phyloP scores from a whole-genome alignment of 1,140 invertebrate species.

The Grapholita molesta region DNA sequence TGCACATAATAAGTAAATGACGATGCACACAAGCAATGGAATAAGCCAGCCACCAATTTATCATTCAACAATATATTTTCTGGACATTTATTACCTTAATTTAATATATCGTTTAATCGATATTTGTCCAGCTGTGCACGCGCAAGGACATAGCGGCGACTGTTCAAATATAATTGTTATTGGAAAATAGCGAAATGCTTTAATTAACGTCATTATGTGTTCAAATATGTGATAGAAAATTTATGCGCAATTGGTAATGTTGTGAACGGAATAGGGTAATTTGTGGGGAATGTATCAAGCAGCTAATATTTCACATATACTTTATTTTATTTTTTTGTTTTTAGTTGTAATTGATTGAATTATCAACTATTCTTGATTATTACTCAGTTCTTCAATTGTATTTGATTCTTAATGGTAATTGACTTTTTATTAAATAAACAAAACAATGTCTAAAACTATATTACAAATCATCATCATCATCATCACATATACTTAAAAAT shows the following conservation, averaged over 20 bases:
- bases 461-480: too few relatives aligned
- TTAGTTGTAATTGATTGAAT: too few relatives aligned
- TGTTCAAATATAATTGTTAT: slow-evolving; percentile 5
- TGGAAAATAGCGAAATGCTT: slow-evolving; percentile 11
- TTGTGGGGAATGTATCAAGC: background rate
- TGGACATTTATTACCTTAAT: slow-evolving; percentile 11
- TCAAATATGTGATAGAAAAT: background rate
- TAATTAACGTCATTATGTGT: slow-evolving; percentile 17
- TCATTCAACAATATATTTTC: slow-evolving; percentile 3
- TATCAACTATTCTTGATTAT: too few relatives aligned
- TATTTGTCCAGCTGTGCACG: background rate
- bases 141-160: background rate
- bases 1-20: too few relatives aligned
- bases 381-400: too few relatives aligned
- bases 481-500: too few relatives aligned
- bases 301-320: too few relatives aligned
- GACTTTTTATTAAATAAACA: too few relatives aligned
- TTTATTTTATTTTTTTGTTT: too few relatives aligned
- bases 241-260: background rate
- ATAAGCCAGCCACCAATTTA: background rate
- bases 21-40: background rate
- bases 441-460: too few relatives aligned
- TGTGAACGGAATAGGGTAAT: background rate
- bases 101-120: background rate
- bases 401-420: too few relatives aligned